phyloP scores from a whole-genome alignment of 2,113 vertebrate genomes.

The Cervus canadensis region DNA sequence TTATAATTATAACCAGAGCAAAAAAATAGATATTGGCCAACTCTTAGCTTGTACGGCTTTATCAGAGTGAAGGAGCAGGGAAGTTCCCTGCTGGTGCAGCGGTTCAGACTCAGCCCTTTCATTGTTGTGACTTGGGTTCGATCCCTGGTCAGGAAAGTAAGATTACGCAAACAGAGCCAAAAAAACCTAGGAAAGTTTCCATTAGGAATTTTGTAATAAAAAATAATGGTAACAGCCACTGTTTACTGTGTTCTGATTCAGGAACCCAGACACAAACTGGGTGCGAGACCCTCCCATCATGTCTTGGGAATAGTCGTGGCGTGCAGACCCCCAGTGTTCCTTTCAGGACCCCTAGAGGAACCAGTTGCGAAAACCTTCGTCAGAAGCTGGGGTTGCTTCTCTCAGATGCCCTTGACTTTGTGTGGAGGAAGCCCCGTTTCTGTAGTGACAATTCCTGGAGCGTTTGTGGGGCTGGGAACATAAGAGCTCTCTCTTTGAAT shows the following conservation, averaged over 20 bases:
- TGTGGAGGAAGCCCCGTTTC: neutral
- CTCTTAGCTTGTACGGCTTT: constrained; percentile 15
- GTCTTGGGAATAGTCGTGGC: neutral
- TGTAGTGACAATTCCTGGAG: neutral
- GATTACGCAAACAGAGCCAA: neutral
- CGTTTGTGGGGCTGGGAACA: neutral
- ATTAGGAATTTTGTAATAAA: constrained; percentile 7
- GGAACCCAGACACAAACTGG: neutral
- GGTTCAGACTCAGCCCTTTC: neutral
- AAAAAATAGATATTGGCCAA: constrained; percentile 28
- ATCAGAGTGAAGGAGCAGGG: neutral
- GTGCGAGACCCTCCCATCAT: neutral
- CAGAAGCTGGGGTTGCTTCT: neutral
- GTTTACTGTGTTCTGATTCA: neutral
- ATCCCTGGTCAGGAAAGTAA: neutral
- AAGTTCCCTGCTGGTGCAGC: neutral
- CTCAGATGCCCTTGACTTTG: neutral
- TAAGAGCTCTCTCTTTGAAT: neutral
- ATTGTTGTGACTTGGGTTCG: neutral
- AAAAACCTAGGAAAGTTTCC: neutral
- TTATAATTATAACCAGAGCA: neutral
- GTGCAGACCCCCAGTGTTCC: neutral
- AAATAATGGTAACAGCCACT: neutral
- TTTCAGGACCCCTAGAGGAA: neutral
- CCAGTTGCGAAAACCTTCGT: neutral